Conservation (phyloP, 2,888 invertebrate genomes). For the Emesis russula region DNA sequence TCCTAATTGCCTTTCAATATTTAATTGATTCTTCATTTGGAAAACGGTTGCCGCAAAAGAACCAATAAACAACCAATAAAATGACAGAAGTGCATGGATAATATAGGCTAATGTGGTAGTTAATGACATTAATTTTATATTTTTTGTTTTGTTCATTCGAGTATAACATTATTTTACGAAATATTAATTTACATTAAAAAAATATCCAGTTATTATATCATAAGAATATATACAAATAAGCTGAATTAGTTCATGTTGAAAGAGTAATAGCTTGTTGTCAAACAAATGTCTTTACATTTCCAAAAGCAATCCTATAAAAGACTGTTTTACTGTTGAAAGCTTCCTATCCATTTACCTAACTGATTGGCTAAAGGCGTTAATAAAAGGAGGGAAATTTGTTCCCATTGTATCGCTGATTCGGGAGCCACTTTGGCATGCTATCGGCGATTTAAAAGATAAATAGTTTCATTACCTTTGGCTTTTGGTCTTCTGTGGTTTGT, state of each 20-base stretch:
- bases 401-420: slow-evolving; percentile 26
- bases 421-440: slow-evolving; percentile 22
- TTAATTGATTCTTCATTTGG: too few species aligned
- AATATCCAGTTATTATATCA: too few species aligned
- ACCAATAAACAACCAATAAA: too few species aligned
- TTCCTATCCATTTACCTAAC: slow-evolving; percentile 34
- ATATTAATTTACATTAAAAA: too few species aligned
- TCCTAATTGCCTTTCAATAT: too few species aligned
- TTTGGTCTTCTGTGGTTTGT: slow-evolving; percentile 91
- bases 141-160: too few species aligned
- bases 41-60: too few species aligned
- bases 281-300: slow-evolving; percentile 10
- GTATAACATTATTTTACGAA: too few species aligned
- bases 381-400: slow-evolving; percentile 23
- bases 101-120: too few species aligned
- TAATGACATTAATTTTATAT: too few species aligned
- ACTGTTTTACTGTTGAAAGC: slow-evolving; percentile 12
- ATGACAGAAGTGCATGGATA: too few species aligned
- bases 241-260: background rate
- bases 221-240: too few species aligned
- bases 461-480: slow-evolving; percentile 94
- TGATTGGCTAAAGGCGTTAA: slow-evolving; percentile 40
- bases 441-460: slow-evolving; percentile 93
- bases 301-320: slow-evolving; percentile 4
- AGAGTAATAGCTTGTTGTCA: background rate